Percentiles rank a stretch among this genome's conserved stretches.
Conservation (phyloP, 2,888 invertebrate species). For the Perizoma flavofasciatum region DNA sequence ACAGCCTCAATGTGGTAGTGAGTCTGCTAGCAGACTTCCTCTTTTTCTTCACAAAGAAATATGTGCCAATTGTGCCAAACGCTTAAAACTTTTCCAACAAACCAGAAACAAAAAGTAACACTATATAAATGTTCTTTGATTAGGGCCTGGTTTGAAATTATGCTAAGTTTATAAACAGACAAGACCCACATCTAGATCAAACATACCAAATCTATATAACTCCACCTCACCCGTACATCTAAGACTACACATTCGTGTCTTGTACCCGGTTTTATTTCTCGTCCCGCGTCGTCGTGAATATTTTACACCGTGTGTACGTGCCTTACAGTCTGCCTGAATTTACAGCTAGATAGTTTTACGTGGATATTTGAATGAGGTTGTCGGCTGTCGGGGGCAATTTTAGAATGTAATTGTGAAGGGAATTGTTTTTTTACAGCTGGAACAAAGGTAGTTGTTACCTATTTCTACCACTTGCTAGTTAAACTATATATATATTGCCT, state of each 20-base stretch:
- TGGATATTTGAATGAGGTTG: slow-evolving; percentile 48
- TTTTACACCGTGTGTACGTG: slow-evolving; percentile 55
- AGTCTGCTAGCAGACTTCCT: too few relatives aligned
- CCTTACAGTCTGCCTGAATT: slow-evolving; percentile 24
- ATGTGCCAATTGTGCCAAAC: too few relatives aligned
- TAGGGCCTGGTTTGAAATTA: too few relatives aligned
- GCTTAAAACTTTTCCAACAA: too few relatives aligned
- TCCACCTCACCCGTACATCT: slow-evolving; percentile 21
- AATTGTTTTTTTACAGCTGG: slow-evolving; percentile 1
- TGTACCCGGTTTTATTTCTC: slow-evolving; percentile 53
- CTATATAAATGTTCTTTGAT: too few relatives aligned
- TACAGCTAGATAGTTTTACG: slow-evolving; percentile 51
- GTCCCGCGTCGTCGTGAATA: slow-evolving; percentile 52
- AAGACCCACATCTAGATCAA: too few relatives aligned
- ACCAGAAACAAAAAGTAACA: too few relatives aligned
- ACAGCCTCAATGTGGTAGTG: too few relatives aligned
- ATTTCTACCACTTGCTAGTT: too few relatives aligned
- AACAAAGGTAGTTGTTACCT: background rate
- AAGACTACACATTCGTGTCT: slow-evolving; percentile 33
- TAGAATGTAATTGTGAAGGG: slow-evolving; percentile 13
- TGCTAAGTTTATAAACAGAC: too few relatives aligned
- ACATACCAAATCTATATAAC: slow-evolving; percentile 12
- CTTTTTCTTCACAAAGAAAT: too few relatives aligned
- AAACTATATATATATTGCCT: too few relatives aligned
- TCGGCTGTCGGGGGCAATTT: slow-evolving; percentile 14